Conservation (phyloP, 2,888 invertebrate species). For the Volucella inanis region DNA sequence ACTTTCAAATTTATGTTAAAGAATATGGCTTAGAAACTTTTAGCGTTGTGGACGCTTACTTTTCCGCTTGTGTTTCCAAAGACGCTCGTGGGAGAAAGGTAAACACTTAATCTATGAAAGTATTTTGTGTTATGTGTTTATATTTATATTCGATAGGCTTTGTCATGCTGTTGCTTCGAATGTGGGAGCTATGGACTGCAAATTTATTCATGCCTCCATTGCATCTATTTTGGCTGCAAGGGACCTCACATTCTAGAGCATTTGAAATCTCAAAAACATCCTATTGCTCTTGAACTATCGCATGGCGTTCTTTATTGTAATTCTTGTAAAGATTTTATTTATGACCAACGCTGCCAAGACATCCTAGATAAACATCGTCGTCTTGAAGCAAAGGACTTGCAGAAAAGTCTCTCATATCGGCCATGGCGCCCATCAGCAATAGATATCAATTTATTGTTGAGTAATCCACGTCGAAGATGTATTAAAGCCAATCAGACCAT, state of each 20-base stretch:
- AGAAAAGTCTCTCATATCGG: slow-evolving; percentile 86
- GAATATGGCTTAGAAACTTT: slow-evolving; percentile 83
- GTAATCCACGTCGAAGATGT: slow-evolving; percentile 90
- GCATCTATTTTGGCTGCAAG: slow-evolving; percentile 97
- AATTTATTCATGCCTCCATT: slow-evolving; percentile 93
- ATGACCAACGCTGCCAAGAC: slow-evolving; percentile 89
- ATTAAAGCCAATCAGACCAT: slow-evolving; percentile 92
- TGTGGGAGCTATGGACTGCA: slow-evolving; percentile 92
- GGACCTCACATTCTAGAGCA: slow-evolving; percentile 94
- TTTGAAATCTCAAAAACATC: slow-evolving; percentile 91
- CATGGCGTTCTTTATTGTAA: slow-evolving; percentile 96
- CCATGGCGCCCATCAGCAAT: slow-evolving; percentile 91
- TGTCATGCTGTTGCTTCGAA: slow-evolving; percentile 89
- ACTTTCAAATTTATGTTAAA: slow-evolving; percentile 82
- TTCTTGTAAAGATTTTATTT: slow-evolving; percentile 95
- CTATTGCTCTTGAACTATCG: slow-evolving; percentile 92
- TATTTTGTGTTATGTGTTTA: slow-evolving; percentile 25
- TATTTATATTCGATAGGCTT: slow-evolving; percentile 79
- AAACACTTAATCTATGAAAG: slow-evolving; percentile 59
- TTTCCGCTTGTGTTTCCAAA: slow-evolving; percentile 91
- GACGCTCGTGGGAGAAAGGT: slow-evolving; percentile 94
- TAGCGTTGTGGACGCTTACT: slow-evolving; percentile 91
- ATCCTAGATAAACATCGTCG: slow-evolving; percentile 85
- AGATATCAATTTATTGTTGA: slow-evolving; percentile 90
- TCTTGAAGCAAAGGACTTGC: slow-evolving; percentile 85